Evolutionary conservation across 1,140 invertebrate genomes (phyloP), one percentile per base, ranked within the genome.

Genomic region (Battus philenor): DNA sequence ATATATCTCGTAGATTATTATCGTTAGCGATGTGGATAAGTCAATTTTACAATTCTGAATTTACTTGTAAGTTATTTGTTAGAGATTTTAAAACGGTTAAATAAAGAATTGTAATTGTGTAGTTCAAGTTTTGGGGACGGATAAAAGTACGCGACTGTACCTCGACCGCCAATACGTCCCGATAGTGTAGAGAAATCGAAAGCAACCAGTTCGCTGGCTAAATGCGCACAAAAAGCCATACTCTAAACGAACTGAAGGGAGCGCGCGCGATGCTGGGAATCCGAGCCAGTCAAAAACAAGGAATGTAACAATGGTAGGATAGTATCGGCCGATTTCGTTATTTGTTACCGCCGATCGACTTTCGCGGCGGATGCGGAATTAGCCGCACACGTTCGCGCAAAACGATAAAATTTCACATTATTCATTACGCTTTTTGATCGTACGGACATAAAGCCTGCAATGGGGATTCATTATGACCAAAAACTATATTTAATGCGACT

Each of bases 221-320:
- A 61, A 68, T 61, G 56, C 45, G 54, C 29, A 51, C 54, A 66
- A 73, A 76, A 69, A 67, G 36, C 54, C 44, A 57, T 47, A 39
- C 47, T 38, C 41, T 51, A 52, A 50, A 47, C 47, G 60, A 56
- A 56, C 52, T 56, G 54, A 49, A 47, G 62, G 51, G 50, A 49
- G 59, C 54, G 49, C 50, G 46, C 44, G 52, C 55, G 29, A 63
- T 62, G 62, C 44, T 1, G 51, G 47, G 75, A 76, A 78, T 78
- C 60, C 49, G 51, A 31, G 47, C 10, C 16, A 33, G 34, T 67
- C 64, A 76, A 76, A 79, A 79, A 79, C 65, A 47, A 20, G 70
- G 75, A 76, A 79, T 79, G 62, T 44, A 79, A 78, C 75, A 79
- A 79, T 79, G 72, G 75, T 50, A 50, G 68, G 68, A 73, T 69